A percentile compares a stretch with the other conserved stretches of the same genome.
Evolutionary conservation across 2,797 vertebrate genomes (phyloP).

Genomic region (Microctenopoma steveboyesi): DNA sequence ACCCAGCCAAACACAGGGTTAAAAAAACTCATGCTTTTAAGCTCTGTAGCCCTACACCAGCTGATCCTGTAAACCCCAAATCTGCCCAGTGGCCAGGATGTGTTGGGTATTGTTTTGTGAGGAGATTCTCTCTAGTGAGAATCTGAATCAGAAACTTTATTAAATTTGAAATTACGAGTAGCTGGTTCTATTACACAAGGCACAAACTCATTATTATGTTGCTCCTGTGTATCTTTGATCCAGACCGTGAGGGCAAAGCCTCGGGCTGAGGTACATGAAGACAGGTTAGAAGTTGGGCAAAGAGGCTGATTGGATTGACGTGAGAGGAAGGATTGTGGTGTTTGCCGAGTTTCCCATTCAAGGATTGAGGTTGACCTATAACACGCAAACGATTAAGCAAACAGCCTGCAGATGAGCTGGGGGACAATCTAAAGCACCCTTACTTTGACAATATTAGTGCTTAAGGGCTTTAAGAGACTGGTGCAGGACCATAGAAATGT

Average conservation of each 20-base stretch:
- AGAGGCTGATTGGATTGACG: constrained; percentile 24
- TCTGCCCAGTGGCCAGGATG: constrained; percentile 34
- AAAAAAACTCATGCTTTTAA: constrained; percentile 13
- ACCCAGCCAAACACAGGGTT: constrained; percentile 31
- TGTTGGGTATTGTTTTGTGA: constrained; percentile 46
- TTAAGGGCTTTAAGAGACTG: background rate
- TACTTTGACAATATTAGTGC: background rate
- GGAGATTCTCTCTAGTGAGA: constrained; percentile 19
- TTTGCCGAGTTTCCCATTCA: constrained; percentile 33
- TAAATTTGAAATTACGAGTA: no score
- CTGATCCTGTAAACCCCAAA: constrained; percentile 21
- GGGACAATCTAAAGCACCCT: constrained; percentile 2
- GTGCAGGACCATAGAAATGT: constrained; percentile 13
- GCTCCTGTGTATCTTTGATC: constrained; percentile 24
- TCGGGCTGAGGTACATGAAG: constrained; percentile 4
- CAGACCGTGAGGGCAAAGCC: constrained; percentile 24
- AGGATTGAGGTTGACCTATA: constrained; percentile 21
- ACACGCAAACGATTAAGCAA: constrained; percentile 42
- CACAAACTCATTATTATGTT: background rate
- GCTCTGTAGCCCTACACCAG: background rate
- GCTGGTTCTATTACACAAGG: constrained; percentile 16
- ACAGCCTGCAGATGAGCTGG: constrained; percentile 20
- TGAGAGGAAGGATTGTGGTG: constrained; percentile 33
- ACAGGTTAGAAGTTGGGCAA: constrained; percentile 21
- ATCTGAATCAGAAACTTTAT: background rate